Conservation (phyloP, 1,140 invertebrate species). For the Trichonephila clavata region DNA sequence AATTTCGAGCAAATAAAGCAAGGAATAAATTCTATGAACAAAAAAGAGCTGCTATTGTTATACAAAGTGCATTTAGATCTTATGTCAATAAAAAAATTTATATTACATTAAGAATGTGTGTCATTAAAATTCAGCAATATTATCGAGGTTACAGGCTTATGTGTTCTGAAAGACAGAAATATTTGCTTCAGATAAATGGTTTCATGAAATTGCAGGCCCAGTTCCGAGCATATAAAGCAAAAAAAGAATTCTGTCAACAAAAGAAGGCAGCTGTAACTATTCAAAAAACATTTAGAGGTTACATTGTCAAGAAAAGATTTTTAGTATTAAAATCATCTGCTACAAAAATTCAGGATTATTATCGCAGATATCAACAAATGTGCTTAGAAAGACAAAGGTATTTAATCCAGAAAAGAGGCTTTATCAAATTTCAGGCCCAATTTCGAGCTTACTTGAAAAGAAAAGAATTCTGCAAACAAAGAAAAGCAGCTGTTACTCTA, state of each 20-base stretch:
- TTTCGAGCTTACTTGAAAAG: not conserved
- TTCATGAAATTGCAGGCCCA: not conserved
- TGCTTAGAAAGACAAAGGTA: not conserved
- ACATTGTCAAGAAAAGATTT: not conserved
- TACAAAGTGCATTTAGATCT: slow-evolving; percentile 39
- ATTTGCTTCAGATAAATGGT: not conserved
- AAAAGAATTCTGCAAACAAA: slow-evolving; percentile 9
- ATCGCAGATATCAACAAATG: not conserved
- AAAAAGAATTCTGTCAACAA: not conserved
- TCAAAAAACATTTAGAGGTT: not conserved
- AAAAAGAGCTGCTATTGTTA: not conserved
- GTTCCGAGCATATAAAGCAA: not conserved
- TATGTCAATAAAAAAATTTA: not conserved
- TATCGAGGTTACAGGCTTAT: not conserved
- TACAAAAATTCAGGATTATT: slow-evolving; percentile 34
- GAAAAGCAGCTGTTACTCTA: not conserved
- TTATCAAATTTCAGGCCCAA: not conserved
- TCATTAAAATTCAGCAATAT: slow-evolving; percentile 1
- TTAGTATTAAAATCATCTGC: not conserved
- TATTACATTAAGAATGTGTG: not conserved
- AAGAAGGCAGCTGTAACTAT: not conserved
- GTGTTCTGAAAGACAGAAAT: not conserved
- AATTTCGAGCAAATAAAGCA: not conserved
- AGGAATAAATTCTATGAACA: not conserved
- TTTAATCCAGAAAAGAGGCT: not conserved